Conservation (phyloP, 2,888 invertebrate genomes). For the Cheilosia vulpina region DNA sequence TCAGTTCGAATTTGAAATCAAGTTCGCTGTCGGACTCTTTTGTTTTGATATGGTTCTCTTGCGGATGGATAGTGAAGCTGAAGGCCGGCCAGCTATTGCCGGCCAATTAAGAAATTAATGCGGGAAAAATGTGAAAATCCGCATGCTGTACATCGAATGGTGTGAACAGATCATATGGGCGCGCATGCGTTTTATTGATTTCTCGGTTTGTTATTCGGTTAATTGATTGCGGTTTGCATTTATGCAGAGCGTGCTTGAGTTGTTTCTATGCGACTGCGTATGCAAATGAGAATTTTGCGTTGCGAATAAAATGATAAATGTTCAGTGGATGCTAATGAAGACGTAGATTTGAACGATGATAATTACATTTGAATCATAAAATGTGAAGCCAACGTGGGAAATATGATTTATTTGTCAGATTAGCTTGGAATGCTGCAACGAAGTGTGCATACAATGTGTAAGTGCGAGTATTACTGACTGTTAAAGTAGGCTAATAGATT, state of each 20-base stretch:
- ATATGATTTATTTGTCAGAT: constrained; percentile 46
- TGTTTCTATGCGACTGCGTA: constrained; percentile 1
- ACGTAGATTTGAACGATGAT: constrained; percentile 41
- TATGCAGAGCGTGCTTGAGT: constrained; percentile 1
- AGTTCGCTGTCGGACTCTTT: constrained; percentile 63
- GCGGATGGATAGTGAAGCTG: background rate
- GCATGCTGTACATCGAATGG: constrained; percentile 16
- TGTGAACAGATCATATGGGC: background rate
- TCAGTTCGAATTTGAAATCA: constrained; percentile 39
- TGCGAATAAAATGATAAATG: constrained; percentile 57
- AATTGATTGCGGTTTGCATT: constrained; percentile 57
- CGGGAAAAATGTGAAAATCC: constrained; percentile 41
- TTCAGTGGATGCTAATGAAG: constrained; percentile 58
- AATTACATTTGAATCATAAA: constrained; percentile 40
- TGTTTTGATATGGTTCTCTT: constrained; percentile 16
- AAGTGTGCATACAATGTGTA: no score
- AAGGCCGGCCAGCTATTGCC: background rate
- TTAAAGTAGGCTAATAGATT: no score
- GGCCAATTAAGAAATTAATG: constrained; percentile 69
- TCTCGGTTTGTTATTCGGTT: constrained; percentile 63
- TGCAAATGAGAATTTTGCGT: constrained; percentile 30
- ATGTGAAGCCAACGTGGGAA: background rate
- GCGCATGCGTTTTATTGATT: constrained; percentile 71
- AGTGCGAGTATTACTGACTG: no score
- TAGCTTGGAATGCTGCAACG: no score